Conservation (phyloP, 1,140 invertebrate genomes). For the Diploscapter pachys region DNA sequence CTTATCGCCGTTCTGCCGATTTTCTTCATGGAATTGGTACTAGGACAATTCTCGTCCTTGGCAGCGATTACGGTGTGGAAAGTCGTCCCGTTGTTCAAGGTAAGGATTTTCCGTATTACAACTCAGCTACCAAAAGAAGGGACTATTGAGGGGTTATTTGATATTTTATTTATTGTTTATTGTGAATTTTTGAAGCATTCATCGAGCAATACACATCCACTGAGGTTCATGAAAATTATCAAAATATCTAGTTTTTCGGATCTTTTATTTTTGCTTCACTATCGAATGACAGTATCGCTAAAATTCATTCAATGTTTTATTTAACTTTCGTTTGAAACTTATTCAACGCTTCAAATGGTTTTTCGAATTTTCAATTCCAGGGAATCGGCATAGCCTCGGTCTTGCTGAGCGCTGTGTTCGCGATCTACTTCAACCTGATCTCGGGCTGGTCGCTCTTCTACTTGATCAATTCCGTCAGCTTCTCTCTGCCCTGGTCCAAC, state of each 20-base stretch:
- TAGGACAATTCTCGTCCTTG: slow-evolving; percentile 62
- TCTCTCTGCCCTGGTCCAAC: slow-evolving; percentile 61
- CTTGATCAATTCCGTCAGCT: slow-evolving; percentile 59
- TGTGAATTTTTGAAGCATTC: too few species aligned
- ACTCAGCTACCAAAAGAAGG: too few species aligned
- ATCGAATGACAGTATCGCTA: too few species aligned
- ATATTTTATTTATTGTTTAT: too few species aligned
- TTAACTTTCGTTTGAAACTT: neutral
- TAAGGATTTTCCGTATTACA: slow-evolving; percentile 21
- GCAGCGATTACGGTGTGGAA: slow-evolving; percentile 62
- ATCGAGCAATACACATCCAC: too few species aligned
- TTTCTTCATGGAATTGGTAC: slow-evolving; percentile 48
- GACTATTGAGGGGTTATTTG: too few species aligned
- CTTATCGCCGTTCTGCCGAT: slow-evolving; percentile 79
- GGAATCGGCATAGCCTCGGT: slow-evolving; percentile 54
- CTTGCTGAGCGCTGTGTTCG: slow-evolving; percentile 45
- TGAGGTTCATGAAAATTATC: too few species aligned
- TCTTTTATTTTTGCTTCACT: too few species aligned
- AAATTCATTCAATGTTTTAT: too few species aligned
- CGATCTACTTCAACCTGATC: slow-evolving; percentile 55
- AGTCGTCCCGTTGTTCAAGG: slow-evolving; percentile 64
- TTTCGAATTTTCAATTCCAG: slow-evolving; percentile 16
- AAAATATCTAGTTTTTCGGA: too few species aligned
- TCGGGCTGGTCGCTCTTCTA: slow-evolving; percentile 56
- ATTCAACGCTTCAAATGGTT: neutral